Evolutionary conservation across 2,113 vertebrate genomes (phyloP).

Genomic region (Chloebia gouldiae): DNA sequence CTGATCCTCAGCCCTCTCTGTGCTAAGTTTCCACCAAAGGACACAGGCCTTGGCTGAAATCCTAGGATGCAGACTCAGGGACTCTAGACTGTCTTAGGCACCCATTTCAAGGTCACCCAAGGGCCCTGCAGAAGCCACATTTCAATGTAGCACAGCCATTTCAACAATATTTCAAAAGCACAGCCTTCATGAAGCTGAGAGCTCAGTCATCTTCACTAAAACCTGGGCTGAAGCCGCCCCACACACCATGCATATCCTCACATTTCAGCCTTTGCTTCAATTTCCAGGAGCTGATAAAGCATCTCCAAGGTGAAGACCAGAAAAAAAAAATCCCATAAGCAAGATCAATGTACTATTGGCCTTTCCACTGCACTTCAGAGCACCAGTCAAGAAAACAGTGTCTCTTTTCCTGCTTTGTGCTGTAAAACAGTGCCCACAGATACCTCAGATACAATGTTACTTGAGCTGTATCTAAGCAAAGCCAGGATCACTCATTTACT

Average conservation of each 20-base stretch:
- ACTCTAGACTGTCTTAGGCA: not conserved
- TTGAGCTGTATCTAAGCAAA: not conserved
- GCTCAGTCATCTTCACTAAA: not conserved
- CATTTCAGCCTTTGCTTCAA: not conserved
- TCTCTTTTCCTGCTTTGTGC: not conserved
- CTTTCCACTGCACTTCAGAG: not conserved
- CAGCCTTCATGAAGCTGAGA: not conserved
- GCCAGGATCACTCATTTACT: not conserved
- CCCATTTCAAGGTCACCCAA: not conserved
- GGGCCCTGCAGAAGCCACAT: not conserved
- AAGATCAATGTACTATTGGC: fast-evolving
- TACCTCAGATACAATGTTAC: not conserved
- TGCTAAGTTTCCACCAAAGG: not conserved
- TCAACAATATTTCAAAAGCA: not conserved
- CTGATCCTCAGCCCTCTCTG: not conserved
- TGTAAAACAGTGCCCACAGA: not conserved
- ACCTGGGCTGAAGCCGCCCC: not conserved
- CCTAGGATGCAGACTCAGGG: not conserved
- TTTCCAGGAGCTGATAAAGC: not conserved
- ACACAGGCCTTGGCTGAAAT: fast-evolving
- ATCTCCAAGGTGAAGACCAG: not conserved
- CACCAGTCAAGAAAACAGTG: not conserved
- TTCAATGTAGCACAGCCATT: not conserved
- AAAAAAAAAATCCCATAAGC: not conserved
- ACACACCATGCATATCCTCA: fast-evolving